Base-by-base conservation (phyloP, 2,888 invertebrate genomes). In the Malthinus seriepunctatus region DNA sequence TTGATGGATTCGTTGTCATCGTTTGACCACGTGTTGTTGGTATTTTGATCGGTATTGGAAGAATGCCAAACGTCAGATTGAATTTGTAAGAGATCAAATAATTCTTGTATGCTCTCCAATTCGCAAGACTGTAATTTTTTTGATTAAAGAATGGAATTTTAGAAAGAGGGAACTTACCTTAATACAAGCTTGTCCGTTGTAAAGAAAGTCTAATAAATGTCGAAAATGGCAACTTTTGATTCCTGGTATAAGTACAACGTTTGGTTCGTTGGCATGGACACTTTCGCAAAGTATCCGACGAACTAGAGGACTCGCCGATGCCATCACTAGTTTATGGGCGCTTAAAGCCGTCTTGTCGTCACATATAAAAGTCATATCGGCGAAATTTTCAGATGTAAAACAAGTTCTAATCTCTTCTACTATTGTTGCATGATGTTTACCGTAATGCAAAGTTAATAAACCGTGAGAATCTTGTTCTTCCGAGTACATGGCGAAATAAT, bases 351-450 rank as follows among this genome's bases (percentile, higher is more conserved):
- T 89, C 69, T 90, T 90, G 80, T 91, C 91, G 79, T 91, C 91
- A 79, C 93, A 93, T 67, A 92, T 87, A 76, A 93, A 87, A 75
- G 89, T 88, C 81, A 93, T 86, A 82, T 93, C 93, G 61, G 92
- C 90, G 80, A 89, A 91, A 80, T 90, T 88, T 78, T 92, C 91
- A 69, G 91, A 91, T 72, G 88, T 85, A 83, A 91, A 92, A 84
- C 93, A 93, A 76, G 91, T 90, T 76, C 90, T 89, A 78, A 93
- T 90, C 84, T 93, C 93, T 81, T 90, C 91, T 80, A 91, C 88
- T 84, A 93, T 89, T 82, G 92, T 92, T 82, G 91, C 91, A 84
- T 91, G 91, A 85, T 93, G 93, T 85, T 93, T 93, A 84, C 92
- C 92, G 83, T 93, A 93, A 83, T 93, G 92, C 82, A 93, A 88